phyloP scores from a whole-genome alignment of 2,888 invertebrate genomes.

The Macaria notata region DNA sequence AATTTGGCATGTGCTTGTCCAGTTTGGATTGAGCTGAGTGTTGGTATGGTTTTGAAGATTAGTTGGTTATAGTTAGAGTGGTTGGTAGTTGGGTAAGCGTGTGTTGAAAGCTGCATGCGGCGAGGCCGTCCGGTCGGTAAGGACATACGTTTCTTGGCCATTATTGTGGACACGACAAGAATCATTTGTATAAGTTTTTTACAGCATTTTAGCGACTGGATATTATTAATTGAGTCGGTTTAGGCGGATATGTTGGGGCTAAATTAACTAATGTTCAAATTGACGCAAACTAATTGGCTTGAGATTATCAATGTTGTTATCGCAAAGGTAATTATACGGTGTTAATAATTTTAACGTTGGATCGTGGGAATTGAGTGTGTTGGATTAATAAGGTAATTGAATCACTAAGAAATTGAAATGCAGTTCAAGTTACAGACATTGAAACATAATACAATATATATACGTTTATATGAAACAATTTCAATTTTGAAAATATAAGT shows the following conservation, averaged over 20 bases:
- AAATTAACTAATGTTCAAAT: no score
- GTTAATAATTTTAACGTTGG: no score
- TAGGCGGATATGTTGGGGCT: conserved; percentile 1
- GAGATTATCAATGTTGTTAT: neutral
- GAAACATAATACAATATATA: no score
- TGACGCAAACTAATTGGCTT: neutral
- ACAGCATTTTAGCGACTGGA: neutral
- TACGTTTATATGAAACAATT: no score
- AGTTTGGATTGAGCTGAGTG: conserved; percentile 30
- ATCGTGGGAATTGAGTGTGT: no score
- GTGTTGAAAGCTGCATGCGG: conserved; percentile 65
- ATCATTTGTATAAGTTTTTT: conserved; percentile 15
- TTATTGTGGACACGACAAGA: conserved; percentile 16
- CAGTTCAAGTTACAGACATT: no score
- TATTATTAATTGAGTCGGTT: conserved; percentile 4
- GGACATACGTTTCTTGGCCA: conserved; percentile 42
- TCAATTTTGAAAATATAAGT: no score
- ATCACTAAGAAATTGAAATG: no score
- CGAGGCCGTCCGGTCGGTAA: conserved; percentile 67
- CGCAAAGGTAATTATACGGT: no score
- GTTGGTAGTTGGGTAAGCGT: conserved; percentile 53
- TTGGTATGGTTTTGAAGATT: conserved; percentile 4
- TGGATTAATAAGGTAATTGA: no score
- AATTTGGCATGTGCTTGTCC: conserved; percentile 31
- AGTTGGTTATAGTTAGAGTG: conserved; percentile 33